Evolutionary conservation across 2,888 invertebrate species (phyloP).

Genomic region (Stenodema calcarata): DNA sequence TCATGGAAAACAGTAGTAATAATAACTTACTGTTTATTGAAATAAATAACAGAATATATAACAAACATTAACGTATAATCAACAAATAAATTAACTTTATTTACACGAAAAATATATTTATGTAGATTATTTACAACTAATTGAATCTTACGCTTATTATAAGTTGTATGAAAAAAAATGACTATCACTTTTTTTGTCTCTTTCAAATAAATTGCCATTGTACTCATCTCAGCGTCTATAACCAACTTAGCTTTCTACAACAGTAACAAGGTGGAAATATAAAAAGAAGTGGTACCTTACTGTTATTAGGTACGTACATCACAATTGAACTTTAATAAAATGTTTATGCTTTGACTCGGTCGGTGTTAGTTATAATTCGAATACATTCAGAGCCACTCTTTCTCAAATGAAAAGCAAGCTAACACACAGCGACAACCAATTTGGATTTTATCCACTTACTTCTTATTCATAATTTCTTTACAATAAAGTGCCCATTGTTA

Average conservation of each 20-base stretch:
- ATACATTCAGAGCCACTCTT: not conserved
- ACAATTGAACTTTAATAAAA: no score
- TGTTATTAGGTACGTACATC: not conserved
- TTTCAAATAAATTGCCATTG: not conserved
- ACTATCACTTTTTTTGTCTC: conserved; percentile 20
- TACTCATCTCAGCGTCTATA: not conserved
- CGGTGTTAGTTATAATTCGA: not conserved
- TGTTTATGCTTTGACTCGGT: no score
- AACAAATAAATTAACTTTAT: conserved; percentile 28
- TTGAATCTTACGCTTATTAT: not conserved
- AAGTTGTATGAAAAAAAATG: not conserved
- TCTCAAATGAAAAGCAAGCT: not conserved
- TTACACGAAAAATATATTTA: conserved; percentile 36
- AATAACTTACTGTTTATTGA: not conserved
- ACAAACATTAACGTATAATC: not conserved
- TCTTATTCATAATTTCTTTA: not conserved
- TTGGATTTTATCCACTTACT: not conserved
- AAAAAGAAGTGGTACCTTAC: not conserved
- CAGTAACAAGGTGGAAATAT: not conserved
- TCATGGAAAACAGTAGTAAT: not conserved
- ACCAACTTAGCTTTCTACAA: not conserved
- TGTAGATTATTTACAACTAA: not conserved
- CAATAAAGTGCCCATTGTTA: not conserved
- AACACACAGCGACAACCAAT: not conserved
- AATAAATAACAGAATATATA: not conserved